Percentiles rank a stretch among this genome's conserved stretches.
Evolutionary conservation across 53 echinoderm and acorn worm species (phyloP).

Genomic region (Paracentrotus lividus): DNA sequence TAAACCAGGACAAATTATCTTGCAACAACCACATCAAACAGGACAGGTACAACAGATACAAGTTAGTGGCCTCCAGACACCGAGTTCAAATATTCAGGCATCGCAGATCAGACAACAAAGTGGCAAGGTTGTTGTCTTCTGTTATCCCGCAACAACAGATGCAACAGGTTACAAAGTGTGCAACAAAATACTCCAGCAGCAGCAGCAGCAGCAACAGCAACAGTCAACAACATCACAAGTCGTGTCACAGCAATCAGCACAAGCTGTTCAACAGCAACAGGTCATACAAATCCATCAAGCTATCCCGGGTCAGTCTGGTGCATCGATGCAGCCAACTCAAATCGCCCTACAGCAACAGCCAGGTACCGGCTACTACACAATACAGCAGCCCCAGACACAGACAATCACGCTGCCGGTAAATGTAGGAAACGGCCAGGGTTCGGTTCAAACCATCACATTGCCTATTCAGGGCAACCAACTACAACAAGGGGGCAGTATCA

Average conservation of each 20-base stretch:
- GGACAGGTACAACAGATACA: slow-evolving; percentile 69
- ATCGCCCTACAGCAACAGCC: slow-evolving; percentile 61
- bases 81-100: slow-evolving; percentile 75
- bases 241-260: slow-evolving; percentile 63
- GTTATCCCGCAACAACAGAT: no score
- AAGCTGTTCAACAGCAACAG: slow-evolving; percentile 71
- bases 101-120: slow-evolving; percentile 72
- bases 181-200: slow-evolving; percentile 73
- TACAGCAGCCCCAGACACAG: slow-evolving; percentile 71
- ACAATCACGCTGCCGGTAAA: slow-evolving; percentile 71
- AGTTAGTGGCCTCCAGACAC: slow-evolving; percentile 63
- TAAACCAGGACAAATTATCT: slow-evolving; percentile 43
- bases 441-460: slow-evolving; percentile 76
- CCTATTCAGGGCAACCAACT: slow-evolving; percentile 69
- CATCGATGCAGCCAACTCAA: slow-evolving; percentile 67
- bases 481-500: slow-evolving; percentile 56
- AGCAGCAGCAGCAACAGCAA: slow-evolving; percentile 78
- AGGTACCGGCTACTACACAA: slow-evolving; percentile 65
- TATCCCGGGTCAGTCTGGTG: slow-evolving; percentile 62
- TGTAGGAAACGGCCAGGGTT: slow-evolving; percentile 38
- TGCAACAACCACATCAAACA: slow-evolving; percentile 68
- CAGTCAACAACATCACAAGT: slow-evolving; percentile 62
- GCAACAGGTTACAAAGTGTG: no score
- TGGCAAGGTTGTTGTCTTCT: slow-evolving; percentile 57
- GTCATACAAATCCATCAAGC: slow-evolving; percentile 78